These are phyloP conservation scores for Okamejei kenojei DNA, from an alignment of 2,797 vertebrate species.

Conservation along the genomic window DNA sequence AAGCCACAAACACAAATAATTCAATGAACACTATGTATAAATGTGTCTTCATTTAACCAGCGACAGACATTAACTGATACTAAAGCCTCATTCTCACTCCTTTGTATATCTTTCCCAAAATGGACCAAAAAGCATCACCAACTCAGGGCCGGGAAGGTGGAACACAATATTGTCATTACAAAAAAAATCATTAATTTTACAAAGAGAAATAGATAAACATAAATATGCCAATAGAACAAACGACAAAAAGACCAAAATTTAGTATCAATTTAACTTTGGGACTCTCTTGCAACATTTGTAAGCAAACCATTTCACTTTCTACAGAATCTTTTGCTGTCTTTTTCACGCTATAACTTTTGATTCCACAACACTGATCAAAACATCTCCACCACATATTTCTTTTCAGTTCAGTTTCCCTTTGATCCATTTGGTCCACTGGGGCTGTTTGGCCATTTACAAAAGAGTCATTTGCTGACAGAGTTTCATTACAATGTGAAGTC, in stretches of 20 bases:
- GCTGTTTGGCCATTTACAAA: slow-evolving; percentile 66
- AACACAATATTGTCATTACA: neutral
- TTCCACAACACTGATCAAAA: slow-evolving; percentile 80
- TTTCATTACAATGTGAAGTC: slow-evolving; percentile 69
- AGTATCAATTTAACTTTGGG: slow-evolving; percentile 75
- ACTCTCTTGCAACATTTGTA: slow-evolving; percentile 84
- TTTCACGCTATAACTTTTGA: slow-evolving; percentile 61
- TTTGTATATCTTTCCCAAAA: slow-evolving; percentile 11
- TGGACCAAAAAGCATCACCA: neutral
- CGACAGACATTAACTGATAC: neutral
- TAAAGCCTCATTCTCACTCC: neutral
- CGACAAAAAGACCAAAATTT: slow-evolving; percentile 72
- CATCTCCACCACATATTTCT: slow-evolving; percentile 56
- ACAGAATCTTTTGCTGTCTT: slow-evolving; percentile 55
- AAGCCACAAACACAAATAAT: neutral
- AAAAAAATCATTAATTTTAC: slow-evolving; percentile 52
- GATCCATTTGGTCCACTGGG: slow-evolving; percentile 59
- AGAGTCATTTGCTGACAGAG: slow-evolving; percentile 70
- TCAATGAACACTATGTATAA: neutral
- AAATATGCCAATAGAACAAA: slow-evolving; percentile 83
- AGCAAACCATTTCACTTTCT: slow-evolving; percentile 67
- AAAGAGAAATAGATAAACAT: slow-evolving; percentile 97
- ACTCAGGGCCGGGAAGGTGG: neutral
- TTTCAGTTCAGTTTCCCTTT: slow-evolving; percentile 50
- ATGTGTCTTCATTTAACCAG: slow-evolving; percentile 20